Percentiles rank a stretch among this genome's conserved stretches.
These are phyloP conservation scores for Antennarius maculatus DNA, from an alignment of 2,797 vertebrate species.

Conservation along the genomic window DNA sequence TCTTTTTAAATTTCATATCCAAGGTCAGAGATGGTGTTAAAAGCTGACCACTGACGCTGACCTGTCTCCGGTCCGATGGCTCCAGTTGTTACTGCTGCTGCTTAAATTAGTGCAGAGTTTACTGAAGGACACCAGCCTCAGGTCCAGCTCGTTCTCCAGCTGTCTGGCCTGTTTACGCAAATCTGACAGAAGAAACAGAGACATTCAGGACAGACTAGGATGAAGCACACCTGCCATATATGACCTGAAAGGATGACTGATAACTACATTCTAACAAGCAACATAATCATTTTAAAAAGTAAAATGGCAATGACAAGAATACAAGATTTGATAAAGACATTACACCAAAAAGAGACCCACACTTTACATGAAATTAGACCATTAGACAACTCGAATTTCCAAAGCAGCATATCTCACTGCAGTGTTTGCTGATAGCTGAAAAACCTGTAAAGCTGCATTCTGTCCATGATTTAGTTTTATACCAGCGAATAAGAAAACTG, in stretches of 20 bases:
- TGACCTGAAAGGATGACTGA: neutral
- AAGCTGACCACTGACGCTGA: constrained; percentile 48
- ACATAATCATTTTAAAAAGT: too few species aligned
- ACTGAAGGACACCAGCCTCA: constrained; percentile 98
- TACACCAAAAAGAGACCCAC: too few species aligned
- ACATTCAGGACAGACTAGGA: neutral
- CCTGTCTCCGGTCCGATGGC: constrained; percentile 85
- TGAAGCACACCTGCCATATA: neutral
- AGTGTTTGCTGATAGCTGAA: too few species aligned
- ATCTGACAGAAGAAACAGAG: constrained; percentile 64
- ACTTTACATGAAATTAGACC: too few species aligned
- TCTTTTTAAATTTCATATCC: neutral
- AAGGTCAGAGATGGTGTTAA: neutral
- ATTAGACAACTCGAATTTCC: too few species aligned
- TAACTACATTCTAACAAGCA: neutral
- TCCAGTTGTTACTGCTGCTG: constrained; percentile 68
- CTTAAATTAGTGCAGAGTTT: constrained; percentile 97
- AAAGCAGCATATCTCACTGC: too few species aligned
- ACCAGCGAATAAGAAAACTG: too few species aligned
- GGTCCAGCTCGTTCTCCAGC: constrained; percentile 96
- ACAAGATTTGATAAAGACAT: neutral
- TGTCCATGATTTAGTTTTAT: too few species aligned
- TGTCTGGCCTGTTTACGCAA: constrained; percentile 96
- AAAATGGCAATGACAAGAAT: neutral
- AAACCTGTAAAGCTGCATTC: neutral